These are phyloP conservation scores for Desoria tigrina DNA, from an alignment of 2,888 invertebrate species.

Conservation along the genomic window DNA sequence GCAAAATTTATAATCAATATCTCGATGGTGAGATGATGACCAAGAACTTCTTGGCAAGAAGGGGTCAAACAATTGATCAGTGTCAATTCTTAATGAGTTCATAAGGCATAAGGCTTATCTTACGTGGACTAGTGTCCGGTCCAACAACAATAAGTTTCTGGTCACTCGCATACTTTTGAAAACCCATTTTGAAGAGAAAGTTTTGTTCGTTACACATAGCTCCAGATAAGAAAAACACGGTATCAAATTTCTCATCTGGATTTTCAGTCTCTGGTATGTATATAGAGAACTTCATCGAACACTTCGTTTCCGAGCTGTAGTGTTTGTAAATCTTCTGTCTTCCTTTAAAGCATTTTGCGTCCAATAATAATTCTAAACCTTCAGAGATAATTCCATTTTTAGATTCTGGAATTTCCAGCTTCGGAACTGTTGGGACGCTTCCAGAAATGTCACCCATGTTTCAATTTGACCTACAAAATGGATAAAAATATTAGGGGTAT, in stretches of 20 bases:
- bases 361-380: neutral
- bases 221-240: conserved; percentile 84
- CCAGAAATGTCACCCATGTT: too few relatives aligned
- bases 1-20: neutral
- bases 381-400: neutral
- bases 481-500: too few relatives aligned
- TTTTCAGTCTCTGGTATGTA: conserved; percentile 77
- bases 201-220: conserved; percentile 92
- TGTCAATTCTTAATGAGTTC: too few relatives aligned
- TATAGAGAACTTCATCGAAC: conserved; percentile 89
- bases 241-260: conserved; percentile 24
- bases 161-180: conserved; percentile 84
- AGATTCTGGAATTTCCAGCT: neutral
- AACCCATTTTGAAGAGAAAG: conserved; percentile 92
- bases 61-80: too few relatives aligned
- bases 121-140: conserved; percentile 89
- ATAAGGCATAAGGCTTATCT: too few relatives aligned
- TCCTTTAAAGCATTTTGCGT: conserved; percentile 32
- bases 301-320: conserved; percentile 71
- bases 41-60: too few relatives aligned
- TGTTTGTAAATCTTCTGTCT: conserved; percentile 36
- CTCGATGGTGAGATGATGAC: too few relatives aligned
- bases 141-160: conserved; percentile 82
- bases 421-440: too few relatives aligned
- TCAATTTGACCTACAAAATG: too few relatives aligned